Base-by-base conservation (phyloP, 2,888 invertebrate species). In the Leucophenga montana region DNA sequence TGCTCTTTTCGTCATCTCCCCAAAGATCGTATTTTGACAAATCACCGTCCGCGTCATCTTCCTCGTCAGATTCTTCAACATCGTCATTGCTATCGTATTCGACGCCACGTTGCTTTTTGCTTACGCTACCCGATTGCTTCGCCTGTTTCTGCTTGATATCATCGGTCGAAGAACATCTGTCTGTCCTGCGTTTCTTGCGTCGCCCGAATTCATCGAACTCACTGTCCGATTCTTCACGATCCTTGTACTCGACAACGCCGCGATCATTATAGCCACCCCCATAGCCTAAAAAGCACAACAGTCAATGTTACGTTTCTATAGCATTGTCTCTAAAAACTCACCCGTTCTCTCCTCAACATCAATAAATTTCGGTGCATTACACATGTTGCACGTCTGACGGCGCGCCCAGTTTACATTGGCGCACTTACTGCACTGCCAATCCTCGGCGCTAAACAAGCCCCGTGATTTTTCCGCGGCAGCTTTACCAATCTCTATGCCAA, bases 361-460 rank as follows among this genome's bases (percentile, higher is more conserved):
- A 18, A 96, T 97, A 88, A 97, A 96, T 89, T 98, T 98, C 0
- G 99, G 98, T 4, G 98, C 97, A 90, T 98, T 99, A 89, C 99
- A 99, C 91, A 99, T 96, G 89, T 99, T 99, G 90, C 99, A 99
- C 68, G 95, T 96, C 85, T 94, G 94, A 68, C 99, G 91, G 75
- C 88, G 84, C 27, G 99, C 98, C 99, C 89, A 89, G 89, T 99
- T 99, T 13, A 99, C 99, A 89, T 99, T 99, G n/a, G 98, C 98
- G 90, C 99, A 99, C 89, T 98, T 98, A 89, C 96, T 97, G 89
- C 99, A 99, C 87, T 98, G 97, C 99, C 99, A 99, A 89, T 99
- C 99, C 88, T 99, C 99, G 48, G 99, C 99, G 89, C 97, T 97
- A 88, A 92, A 94, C 0, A 89, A 77, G 0, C 89, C 89, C 13